Evolutionary conservation across 2,888 invertebrate genomes (phyloP).

Genomic region (Zootermopsis nevadensis): DNA sequence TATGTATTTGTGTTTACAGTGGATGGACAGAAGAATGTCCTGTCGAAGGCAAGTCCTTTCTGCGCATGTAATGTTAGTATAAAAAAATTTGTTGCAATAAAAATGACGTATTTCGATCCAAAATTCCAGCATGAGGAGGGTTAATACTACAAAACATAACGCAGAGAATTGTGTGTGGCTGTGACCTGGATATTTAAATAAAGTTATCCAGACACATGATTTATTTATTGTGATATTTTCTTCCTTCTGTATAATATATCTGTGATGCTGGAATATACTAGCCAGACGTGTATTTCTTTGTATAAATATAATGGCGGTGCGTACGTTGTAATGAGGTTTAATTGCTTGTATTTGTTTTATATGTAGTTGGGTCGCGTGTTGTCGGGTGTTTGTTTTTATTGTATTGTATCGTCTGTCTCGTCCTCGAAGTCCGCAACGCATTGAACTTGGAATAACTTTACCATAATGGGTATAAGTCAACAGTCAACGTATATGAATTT

Average conservation of each 20-base stretch:
- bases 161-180: too few relatives aligned
- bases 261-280: neutral
- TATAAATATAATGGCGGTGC: conserved; percentile 20
- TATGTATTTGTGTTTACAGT: too few relatives aligned
- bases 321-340: conserved; percentile 15
- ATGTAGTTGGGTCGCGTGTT: neutral
- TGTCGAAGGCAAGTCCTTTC: too few relatives aligned
- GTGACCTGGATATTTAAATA: conserved; percentile 1
- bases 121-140: too few relatives aligned
- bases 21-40: too few relatives aligned
- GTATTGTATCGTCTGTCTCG: neutral
- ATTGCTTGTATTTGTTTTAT: conserved; percentile 4
- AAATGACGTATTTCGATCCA: too few relatives aligned
- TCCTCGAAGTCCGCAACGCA: neutral
- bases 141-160: too few relatives aligned
- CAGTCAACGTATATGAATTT: neutral
- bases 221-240: neutral
- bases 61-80: too few relatives aligned
- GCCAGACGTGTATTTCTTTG: neutral
- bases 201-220: neutral
- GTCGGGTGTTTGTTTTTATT: neutral
- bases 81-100: too few relatives aligned
- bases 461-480: conserved; percentile 43
- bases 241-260: neutral
- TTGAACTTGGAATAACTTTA: conserved; percentile 48